Evolutionary conservation across 1,140 invertebrate genomes (phyloP), one percentile per base, ranked within the genome.

Genomic region (Drosophila yakuba): DNA sequence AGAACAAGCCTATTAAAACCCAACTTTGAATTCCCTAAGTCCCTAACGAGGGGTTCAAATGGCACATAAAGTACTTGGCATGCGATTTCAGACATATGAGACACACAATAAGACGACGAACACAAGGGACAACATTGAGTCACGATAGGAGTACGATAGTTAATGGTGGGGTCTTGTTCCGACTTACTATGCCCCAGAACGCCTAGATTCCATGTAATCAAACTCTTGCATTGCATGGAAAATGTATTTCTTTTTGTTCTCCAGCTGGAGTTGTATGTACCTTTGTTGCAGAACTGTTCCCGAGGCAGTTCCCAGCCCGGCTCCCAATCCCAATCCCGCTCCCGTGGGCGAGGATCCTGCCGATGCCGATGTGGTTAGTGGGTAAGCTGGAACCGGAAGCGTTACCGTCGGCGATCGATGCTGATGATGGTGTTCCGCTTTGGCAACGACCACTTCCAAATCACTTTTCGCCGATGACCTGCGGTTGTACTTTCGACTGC

Each of bases 181-280:
- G 68, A 88, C 84, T 88, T 88, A 88, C 84, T 88, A 88, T 88
- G 80, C 80, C 84, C 84, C 80, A 89, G 83, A 68, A 45, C 75
- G 72, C 64, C 78, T 80, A 73, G 84, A 55, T 47, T 88, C 77
- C 84, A 84, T 78, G 79, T 64, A 83, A 74, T 88, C 77, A 83
- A 89, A 89, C 64, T 84, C 74, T 80, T 84, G 77, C 64, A 88
- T 83, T 76, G 79, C 84, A 84, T 89, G 78, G 77, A 80, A 89
- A 78, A 89, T 89, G 77, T 74, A 84, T 84, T 89, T 88, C 68
- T 80, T 89, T 73, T 89, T 77, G 77, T 89, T 80, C 80, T 89
- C 83, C 76, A 67, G 80, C 62, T 88, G 84, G 80, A 88, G 84
- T 62, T 88, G 84, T 80, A 89, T 74, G 88, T 88, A 88, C 84